A percentile compares a stretch with the other conserved stretches of the same genome.
Conservation (phyloP, 2,113 vertebrate genomes). For the Tautogolabrus adspersus region DNA sequence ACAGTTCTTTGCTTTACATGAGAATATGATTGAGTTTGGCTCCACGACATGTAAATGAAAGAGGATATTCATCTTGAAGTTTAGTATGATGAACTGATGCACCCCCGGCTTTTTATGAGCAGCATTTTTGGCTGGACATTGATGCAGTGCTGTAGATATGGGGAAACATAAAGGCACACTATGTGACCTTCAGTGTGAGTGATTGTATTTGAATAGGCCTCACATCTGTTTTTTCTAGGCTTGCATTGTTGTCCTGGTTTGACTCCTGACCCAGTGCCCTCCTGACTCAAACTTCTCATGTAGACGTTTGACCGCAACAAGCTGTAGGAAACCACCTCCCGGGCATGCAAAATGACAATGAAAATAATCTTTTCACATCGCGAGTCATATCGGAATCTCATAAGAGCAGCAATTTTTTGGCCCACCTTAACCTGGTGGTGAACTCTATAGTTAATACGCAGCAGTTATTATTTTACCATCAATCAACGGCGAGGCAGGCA, state of each 20-base stretch:
- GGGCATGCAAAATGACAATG: constrained; percentile 51
- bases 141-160: constrained; percentile 57
- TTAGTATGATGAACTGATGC: constrained; percentile 63
- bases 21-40: constrained; percentile 45
- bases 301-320: constrained; percentile 48
- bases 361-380: constrained; percentile 75
- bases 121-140: constrained; percentile 62
- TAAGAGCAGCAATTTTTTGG: constrained; percentile 90
- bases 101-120: constrained; percentile 62
- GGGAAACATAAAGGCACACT: constrained; percentile 57
- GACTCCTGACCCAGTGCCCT: constrained; percentile 66
- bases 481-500: constrained; percentile 88
- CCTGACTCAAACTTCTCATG: constrained; percentile 22
- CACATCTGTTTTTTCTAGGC: constrained; percentile 64
- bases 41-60: constrained; percentile 55
- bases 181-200: constrained; percentile 60
- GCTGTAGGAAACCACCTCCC: constrained; percentile 44
- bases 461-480: constrained; percentile 99
- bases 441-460: constrained; percentile 98
- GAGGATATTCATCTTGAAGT: constrained; percentile 74
- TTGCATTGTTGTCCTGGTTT: constrained; percentile 48
- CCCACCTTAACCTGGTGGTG: constrained; percentile 95
- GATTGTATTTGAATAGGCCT: constrained; percentile 68
- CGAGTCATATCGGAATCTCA: constrained; percentile 90
- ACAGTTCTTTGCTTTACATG: constrained; percentile 56